Evolutionary conservation across 2,113 vertebrate genomes (phyloP), one percentile per base, ranked within the genome.

Genomic region (Scytalopus superciliaris): DNA sequence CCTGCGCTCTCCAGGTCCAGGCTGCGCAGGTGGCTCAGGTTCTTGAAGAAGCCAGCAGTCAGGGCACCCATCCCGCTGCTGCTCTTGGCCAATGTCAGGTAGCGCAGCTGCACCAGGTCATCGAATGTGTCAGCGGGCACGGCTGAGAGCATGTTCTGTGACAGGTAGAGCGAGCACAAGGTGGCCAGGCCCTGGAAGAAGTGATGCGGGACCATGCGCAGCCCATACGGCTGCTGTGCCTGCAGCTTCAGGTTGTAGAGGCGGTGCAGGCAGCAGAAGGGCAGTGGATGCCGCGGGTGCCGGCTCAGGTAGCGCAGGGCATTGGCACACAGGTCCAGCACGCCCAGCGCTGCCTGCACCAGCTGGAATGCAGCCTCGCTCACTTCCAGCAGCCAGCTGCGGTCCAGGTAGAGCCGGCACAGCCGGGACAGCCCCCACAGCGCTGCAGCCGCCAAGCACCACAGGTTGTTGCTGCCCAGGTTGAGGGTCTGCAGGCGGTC

Each of bases 401-500:
- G 96, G 73, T 98, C 98, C 44, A 99, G 94, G 63, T 99, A 98
- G 28, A 99, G 96, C 9, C 98, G 98, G 10, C 88, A 28, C 25
- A 99, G 93, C 42, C 10, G 87, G 22, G 30, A 28, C 17, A 99
- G 95, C 14, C 98, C 98, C 66, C 60, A 50, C 78, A 99, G 97
- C 1, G 98, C 98, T 2, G 4, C 52, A 1, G 27, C 23, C 12
- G 95, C 22, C 72, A 99, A 84, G 18, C 97, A 69, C 24, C 89
- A 86, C 57, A 99, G 98, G 81, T 97, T 98, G 94, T 99, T 99
- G 12, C 97, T 97, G 0, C 98, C 99, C 6, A 99, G 93, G 90
- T 99, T 98, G 45, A 99, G 84, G 69, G 62, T 98, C 15, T 15
- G 82, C 55, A 99, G 96, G 4, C 56, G 86, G 12, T 11, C 25